phyloP scores from a whole-genome alignment of 2,113 vertebrate genomes.

The Vanacampus margaritifer region DNA sequence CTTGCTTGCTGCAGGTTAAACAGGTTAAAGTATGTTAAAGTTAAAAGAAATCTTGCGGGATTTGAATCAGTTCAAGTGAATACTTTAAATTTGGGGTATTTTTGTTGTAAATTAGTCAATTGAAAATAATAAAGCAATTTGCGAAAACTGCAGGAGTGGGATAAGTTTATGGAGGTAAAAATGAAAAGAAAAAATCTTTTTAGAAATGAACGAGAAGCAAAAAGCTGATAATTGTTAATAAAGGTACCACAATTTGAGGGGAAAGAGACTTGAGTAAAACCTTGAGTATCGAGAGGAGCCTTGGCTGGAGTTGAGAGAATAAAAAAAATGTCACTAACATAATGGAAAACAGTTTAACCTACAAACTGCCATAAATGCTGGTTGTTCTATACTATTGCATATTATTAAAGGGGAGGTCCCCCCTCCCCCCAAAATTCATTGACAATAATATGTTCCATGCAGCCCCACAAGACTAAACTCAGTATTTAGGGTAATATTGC shows the following conservation, averaged over 20 bases:
- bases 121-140: background rate
- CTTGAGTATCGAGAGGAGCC: constrained; percentile 57
- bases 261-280: constrained; percentile 54
- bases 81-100: background rate
- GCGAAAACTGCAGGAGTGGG: background rate
- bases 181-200: background rate
- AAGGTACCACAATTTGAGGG: background rate
- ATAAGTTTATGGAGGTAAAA: background rate
- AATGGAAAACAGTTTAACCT: background rate
- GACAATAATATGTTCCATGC: too few relatives aligned
- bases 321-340: constrained; percentile 26
- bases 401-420: too few relatives aligned
- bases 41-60: constrained; percentile 17
- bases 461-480: too few relatives aligned
- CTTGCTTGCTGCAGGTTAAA: constrained; percentile 26
- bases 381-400: too few relatives aligned
- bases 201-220: constrained; percentile 6
- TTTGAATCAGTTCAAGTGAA: constrained; percentile 19
- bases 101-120: constrained; percentile 19
- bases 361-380: background rate
- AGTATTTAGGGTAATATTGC: too few relatives aligned
- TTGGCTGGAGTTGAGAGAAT: constrained; percentile 55
- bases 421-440: too few relatives aligned
- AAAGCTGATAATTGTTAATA: constrained; percentile 2
- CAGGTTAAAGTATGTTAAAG: constrained; percentile 30